Percentiles rank a stretch among this genome's conserved stretches.
These are phyloP conservation scores for Equus przewalskii DNA, from an alignment of 2,113 vertebrate genomes.

Conservation along the genomic window DNA sequence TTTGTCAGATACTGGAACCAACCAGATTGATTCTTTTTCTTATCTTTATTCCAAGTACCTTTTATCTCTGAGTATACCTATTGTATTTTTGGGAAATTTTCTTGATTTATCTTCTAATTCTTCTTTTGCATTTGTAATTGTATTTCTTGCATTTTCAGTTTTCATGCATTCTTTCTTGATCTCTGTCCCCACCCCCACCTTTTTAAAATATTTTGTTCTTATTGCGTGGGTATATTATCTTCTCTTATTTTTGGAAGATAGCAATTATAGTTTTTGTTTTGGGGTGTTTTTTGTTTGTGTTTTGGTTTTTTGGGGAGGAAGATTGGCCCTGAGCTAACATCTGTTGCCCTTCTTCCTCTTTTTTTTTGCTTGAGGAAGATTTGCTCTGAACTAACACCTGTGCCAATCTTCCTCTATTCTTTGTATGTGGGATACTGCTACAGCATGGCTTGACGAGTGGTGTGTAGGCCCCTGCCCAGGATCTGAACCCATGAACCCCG, in stretches of 20 bases:
- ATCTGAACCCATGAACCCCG: too few relatives aligned
- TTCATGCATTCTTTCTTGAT: conserved; percentile 5
- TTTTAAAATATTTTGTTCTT: neutral
- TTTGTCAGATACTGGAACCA: neutral
- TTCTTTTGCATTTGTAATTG: conserved; percentile 23
- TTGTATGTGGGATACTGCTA: too few relatives aligned
- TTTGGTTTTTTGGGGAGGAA: too few relatives aligned
- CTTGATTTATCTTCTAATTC: neutral
- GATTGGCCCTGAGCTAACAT: too few relatives aligned
- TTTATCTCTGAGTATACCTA: neutral
- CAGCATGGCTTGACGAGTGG: too few relatives aligned
- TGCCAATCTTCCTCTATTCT: too few relatives aligned
- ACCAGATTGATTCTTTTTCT: neutral
- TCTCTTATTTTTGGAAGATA: neutral
- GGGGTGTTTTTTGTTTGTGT: too few relatives aligned
- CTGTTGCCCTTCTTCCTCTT: too few relatives aligned
- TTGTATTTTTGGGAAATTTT: neutral
- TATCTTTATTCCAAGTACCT: neutral
- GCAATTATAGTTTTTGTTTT: conserved; percentile 7
- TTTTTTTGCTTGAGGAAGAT: too few relatives aligned
- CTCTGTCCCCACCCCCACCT: neutral
- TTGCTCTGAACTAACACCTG: too few relatives aligned
- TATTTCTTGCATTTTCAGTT: conserved; percentile 4
- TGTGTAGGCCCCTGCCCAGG: too few relatives aligned
- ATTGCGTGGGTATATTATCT: neutral